Evolutionary conservation across 1,140 invertebrate genomes (phyloP).

Genomic region (Conus betulinus): DNA sequence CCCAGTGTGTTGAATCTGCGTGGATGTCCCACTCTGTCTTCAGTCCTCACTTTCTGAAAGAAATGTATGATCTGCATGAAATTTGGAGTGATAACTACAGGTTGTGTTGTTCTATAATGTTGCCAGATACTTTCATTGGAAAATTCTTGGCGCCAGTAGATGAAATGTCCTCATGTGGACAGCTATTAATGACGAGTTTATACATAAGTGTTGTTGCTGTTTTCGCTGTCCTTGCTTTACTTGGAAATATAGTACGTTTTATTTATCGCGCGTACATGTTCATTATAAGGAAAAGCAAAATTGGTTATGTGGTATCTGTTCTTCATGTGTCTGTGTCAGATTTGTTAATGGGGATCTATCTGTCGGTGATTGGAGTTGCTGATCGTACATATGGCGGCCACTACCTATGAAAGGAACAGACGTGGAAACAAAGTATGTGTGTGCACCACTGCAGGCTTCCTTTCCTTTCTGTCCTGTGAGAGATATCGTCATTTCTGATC

Average conservation of each 20-base stretch:
- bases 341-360: constrained; percentile 16
- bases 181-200: constrained; percentile 42
- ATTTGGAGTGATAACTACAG: constrained; percentile 42
- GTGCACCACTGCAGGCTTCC: neutral
- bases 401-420: neutral
- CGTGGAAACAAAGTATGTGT: neutral
- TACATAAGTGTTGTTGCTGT: constrained; percentile 44
- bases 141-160: constrained; percentile 27
- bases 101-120: constrained; percentile 46
- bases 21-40: neutral
- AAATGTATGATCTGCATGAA: neutral
- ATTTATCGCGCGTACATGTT: constrained; percentile 44
- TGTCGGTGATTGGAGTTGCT: neutral
- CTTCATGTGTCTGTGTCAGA: neutral
- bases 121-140: constrained; percentile 27
- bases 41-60: neutral
- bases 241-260: constrained; percentile 47
- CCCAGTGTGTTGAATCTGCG: neutral
- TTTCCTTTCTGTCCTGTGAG: constrained; percentile 1
- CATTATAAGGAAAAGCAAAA: constrained; percentile 22
- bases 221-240: constrained; percentile 43
- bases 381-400: neutral
- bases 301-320: constrained; percentile 2
- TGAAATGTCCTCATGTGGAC: constrained; percentile 54
- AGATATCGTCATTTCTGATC: neutral